phyloP scores from a whole-genome alignment of 1,140 invertebrate species.

The Thaumatotibia leucotreta region DNA sequence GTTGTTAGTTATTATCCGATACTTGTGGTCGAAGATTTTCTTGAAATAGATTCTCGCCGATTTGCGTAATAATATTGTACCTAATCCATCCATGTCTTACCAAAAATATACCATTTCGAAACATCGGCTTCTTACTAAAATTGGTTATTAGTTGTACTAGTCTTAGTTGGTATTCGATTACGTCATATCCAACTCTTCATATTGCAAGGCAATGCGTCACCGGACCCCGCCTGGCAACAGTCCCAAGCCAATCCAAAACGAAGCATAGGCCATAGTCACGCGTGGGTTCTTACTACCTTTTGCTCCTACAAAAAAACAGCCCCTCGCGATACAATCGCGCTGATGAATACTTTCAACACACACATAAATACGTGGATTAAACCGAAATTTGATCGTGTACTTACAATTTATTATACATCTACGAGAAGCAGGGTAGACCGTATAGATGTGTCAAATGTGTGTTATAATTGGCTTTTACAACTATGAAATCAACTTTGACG shows the following conservation, averaged over 20 bases:
- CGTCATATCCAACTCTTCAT: slow-evolving; percentile 5
- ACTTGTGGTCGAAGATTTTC: too few relatives aligned
- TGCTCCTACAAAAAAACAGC: slow-evolving; percentile 39
- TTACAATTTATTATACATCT: not conserved
- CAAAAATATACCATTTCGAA: too few relatives aligned
- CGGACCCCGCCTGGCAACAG: slow-evolving; percentile 6
- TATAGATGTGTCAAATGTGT: slow-evolving; percentile 15
- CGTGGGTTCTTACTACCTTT: not conserved
- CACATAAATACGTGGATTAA: slow-evolving; percentile 13
- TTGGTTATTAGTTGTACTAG: too few relatives aligned
- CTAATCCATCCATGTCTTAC: too few relatives aligned
- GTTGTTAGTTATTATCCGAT: too few relatives aligned
- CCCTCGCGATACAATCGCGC: slow-evolving; percentile 53
- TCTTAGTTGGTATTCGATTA: too few relatives aligned
- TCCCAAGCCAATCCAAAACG: not conserved
- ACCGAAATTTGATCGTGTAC: slow-evolving; percentile 7
- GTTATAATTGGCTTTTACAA: too few relatives aligned
- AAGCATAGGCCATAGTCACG: not conserved
- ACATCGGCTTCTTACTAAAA: too few relatives aligned
- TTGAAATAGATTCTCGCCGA: too few relatives aligned
- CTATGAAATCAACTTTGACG: too few relatives aligned
- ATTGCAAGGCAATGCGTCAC: slow-evolving; percentile 5
- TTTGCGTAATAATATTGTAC: too few relatives aligned
- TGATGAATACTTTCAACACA: slow-evolving; percentile 66
- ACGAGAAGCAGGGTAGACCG: not conserved